Evolutionary conservation across 2,113 vertebrate species (phyloP).

Genomic region (Aldabrachelys gigantea): DNA sequence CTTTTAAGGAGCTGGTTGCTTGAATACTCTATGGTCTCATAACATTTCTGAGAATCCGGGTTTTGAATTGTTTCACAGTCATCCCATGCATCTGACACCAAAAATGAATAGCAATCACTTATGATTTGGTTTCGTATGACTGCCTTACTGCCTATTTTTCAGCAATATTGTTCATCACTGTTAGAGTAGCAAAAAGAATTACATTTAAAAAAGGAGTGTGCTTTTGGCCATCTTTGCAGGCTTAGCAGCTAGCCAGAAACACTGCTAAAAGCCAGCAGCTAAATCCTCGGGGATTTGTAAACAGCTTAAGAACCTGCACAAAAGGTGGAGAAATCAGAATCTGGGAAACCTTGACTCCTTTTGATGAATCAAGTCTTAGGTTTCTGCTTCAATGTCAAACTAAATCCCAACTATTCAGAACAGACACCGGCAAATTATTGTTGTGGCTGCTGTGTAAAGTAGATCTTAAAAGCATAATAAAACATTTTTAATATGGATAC

Average conservation of each 20-base stretch:
- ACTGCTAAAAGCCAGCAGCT: neutral
- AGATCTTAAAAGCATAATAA: slow-evolving; percentile 25
- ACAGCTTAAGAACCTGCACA: neutral
- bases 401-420: slow-evolving; percentile 3
- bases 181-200: neutral
- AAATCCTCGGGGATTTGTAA: slow-evolving; percentile 25
- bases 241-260: neutral
- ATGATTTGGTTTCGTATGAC: slow-evolving; percentile 1
- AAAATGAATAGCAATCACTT: neutral
- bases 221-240: slow-evolving; percentile 11
- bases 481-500: slow-evolving; percentile 36
- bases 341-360: neutral
- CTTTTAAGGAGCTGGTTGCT: neutral
- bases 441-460: slow-evolving; percentile 14
- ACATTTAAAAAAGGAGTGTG: neutral
- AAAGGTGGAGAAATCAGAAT: neutral
- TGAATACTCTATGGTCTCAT: neutral
- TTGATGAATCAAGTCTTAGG: slow-evolving; percentile 5
- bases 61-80: neutral
- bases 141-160: slow-evolving; percentile 12
- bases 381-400: neutral
- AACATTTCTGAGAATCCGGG: neutral
- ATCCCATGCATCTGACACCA: neutral
- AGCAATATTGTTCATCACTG: neutral
- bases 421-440: neutral